These are phyloP conservation scores for Parascotia fuliginaria DNA, from an alignment of 2,888 invertebrate species.

Conservation along the genomic window DNA sequence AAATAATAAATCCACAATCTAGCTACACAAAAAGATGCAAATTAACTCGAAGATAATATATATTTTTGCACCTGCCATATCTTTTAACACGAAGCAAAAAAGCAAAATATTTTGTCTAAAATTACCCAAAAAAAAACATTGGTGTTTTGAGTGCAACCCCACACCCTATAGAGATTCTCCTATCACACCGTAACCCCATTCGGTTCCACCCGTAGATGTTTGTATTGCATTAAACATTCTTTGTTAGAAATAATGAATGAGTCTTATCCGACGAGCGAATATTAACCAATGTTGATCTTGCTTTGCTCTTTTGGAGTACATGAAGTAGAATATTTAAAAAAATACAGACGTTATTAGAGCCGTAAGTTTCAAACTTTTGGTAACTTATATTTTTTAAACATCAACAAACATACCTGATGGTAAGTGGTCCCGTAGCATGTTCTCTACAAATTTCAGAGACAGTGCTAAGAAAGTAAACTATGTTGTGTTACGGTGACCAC, in stretches of 20 bases:
- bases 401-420: neutral
- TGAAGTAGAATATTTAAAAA: conserved; percentile 10
- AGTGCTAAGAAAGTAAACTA: too few relatives aligned
- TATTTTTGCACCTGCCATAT: too few relatives aligned
- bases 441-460: too few relatives aligned
- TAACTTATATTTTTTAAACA: too few relatives aligned
- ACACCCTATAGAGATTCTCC: conserved; percentile 4
- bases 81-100: too few relatives aligned
- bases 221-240: conserved; percentile 64
- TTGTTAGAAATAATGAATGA: conserved; percentile 63
- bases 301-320: conserved; percentile 31
- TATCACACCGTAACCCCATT: conserved; percentile 34
- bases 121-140: neutral
- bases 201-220: conserved; percentile 41
- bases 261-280: conserved; percentile 44
- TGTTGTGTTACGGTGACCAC: too few relatives aligned
- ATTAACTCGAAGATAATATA: too few relatives aligned
- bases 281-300: conserved; percentile 51
- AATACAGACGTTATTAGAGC: neutral
- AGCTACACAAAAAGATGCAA: too few relatives aligned
- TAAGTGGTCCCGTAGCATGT: too few relatives aligned
- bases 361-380: too few relatives aligned
- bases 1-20: too few relatives aligned
- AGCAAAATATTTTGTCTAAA: too few relatives aligned
- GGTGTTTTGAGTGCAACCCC: neutral